Percentiles rank a stretch among this genome's conserved stretches.
Evolutionary conservation across 1,140 invertebrate species (phyloP).

Genomic region (Calliphora vicina): DNA sequence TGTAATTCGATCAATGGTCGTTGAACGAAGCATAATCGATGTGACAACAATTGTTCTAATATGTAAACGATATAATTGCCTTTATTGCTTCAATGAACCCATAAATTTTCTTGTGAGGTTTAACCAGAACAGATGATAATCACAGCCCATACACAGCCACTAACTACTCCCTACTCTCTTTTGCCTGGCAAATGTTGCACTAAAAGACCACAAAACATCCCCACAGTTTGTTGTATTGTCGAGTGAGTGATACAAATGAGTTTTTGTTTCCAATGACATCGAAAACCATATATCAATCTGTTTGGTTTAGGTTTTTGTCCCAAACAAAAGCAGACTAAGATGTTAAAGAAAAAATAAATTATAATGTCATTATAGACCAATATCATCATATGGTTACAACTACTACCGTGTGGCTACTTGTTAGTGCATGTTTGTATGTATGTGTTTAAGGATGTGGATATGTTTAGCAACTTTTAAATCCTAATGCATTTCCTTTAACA

Average conservation of each 20-base stretch:
- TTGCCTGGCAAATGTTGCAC: background rate
- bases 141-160: background rate
- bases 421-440: no score
- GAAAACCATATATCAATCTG: slow-evolving; percentile 32
- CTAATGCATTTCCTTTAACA: background rate
- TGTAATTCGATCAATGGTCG: background rate
- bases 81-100: slow-evolving; percentile 12
- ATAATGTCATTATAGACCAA: slow-evolving; percentile 59
- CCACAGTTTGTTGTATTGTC: background rate
- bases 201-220: background rate
- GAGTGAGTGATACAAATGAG: background rate
- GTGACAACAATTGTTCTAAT: slow-evolving; percentile 18
- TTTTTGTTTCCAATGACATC: slow-evolving; percentile 25
- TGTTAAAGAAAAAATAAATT: slow-evolving; percentile 48
- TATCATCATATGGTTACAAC: background rate
- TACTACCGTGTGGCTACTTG: background rate
- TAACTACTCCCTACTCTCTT: background rate
- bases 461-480: background rate
- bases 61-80: slow-evolving; percentile 25
- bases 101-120: slow-evolving; percentile 29
- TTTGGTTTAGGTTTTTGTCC: background rate
- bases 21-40: background rate
- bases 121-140: slow-evolving; percentile 26
- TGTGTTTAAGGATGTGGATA: background rate
- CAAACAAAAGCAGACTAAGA: background rate